A percentile compares a stretch with the other conserved stretches of the same genome.
These are phyloP conservation scores for Parauchenoglanis ngamensis DNA, from an alignment of 2,797 vertebrate species.

Conservation along the genomic window DNA sequence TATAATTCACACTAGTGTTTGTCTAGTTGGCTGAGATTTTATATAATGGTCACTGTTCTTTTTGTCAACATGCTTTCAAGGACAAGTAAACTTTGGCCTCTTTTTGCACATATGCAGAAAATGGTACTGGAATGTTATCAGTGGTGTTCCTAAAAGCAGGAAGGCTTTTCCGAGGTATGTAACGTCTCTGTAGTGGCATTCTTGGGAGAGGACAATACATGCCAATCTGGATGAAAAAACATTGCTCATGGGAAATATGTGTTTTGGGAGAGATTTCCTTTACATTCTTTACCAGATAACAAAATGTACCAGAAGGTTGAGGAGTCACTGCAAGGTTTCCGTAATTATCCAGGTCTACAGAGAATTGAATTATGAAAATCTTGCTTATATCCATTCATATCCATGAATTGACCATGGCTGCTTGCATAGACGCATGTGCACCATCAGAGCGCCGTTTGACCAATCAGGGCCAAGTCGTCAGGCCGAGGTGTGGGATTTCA, in stretches of 20 bases:
- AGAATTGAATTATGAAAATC: not conserved
- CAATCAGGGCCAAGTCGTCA: slow-evolving; percentile 19
- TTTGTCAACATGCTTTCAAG: slow-evolving; percentile 22
- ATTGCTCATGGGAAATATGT: slow-evolving; percentile 39
- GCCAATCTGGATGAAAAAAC: slow-evolving; percentile 11
- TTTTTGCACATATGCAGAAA: slow-evolving; percentile 2
- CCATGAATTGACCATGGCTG: slow-evolving; percentile 24
- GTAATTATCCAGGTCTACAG: slow-evolving; percentile 11
- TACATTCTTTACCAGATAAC: slow-evolving; percentile 44
- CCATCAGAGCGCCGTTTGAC: slow-evolving; percentile 5
- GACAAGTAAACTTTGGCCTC: not conserved
- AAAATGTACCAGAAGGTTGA: slow-evolving; percentile 35
- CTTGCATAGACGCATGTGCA: not conserved
- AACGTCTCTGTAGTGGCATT: slow-evolving; percentile 45
- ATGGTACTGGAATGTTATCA: slow-evolving; percentile 53
- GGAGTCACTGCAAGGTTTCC: slow-evolving; percentile 26
- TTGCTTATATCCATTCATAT: slow-evolving; percentile 8
- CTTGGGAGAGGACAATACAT: slow-evolving; percentile 45
- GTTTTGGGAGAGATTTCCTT: slow-evolving; percentile 38
- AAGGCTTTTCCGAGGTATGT: slow-evolving; percentile 50
- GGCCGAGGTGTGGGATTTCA: slow-evolving; percentile 28
- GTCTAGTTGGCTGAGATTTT: not conserved
- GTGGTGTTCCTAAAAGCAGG: slow-evolving; percentile 47
- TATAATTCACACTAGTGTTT: not conserved
- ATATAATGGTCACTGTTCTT: slow-evolving; percentile 19